Base-by-base conservation (phyloP, 2,888 invertebrate genomes). In the Drosophila rellima region DNA sequence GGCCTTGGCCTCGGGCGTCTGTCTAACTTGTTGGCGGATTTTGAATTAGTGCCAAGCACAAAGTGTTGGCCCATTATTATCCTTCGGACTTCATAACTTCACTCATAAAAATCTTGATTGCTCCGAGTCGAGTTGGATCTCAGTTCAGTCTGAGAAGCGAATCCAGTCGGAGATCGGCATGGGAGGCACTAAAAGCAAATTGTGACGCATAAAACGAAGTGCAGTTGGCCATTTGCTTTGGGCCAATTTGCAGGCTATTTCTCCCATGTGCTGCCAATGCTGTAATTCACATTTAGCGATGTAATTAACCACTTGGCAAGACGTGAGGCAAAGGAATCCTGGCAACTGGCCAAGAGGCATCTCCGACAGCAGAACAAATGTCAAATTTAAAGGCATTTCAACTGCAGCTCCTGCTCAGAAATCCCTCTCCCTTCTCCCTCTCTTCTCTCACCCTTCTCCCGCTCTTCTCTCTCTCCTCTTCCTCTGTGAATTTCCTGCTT, bases 61-160 rank as follows among this genome's bases (percentile, higher is more conserved):
- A 91, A 92, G 92, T 92, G 92, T 91, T 91, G 90, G 90, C 84
- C 83, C 88, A 92, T 92, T 91, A 92, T 91, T 91, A 92, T 92
- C 90, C 83, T 85, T 89, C 82, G 82, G 90, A 91, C 90, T 91
- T 91, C 89, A 91, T 92, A 91, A 90, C 86, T 91, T 77, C 51
- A 62, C 70, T 70, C 84, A 70, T 79, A 81, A 85, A 69, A 83
- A 67, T 85, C 67, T 75, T 75, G 85, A 85, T 73, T 74, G 82
- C 69, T 68, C 40, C 54, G 50, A 35, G 45, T 39, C 39, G 11
- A 35, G 39, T 17, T 42, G 47, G 33, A 33, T 35, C n/a, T 29
- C 23, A 20, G 40, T 47, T 51, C 29, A 26, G 6, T n/a, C 11
- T 35, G 18, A 47, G 56, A 18, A 11, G 55, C 20, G 11, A 44